Base-by-base conservation (phyloP, 1,140 invertebrate genomes). In the Drosophila seguyi region DNA sequence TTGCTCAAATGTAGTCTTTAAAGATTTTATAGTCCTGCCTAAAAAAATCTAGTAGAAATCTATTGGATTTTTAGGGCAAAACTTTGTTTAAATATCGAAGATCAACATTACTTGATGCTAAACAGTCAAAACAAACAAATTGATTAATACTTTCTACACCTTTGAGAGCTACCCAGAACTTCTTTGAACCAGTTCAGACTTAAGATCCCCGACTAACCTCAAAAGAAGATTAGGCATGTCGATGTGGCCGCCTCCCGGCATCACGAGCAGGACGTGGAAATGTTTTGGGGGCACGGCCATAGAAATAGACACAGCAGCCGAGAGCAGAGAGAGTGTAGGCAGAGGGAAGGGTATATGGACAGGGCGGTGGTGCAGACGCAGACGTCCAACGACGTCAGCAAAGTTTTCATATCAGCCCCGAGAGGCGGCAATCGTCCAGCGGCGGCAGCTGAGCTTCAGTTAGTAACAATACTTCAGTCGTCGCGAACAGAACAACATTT, bases 381-480 rank as follows among this genome's bases (percentile, higher is more conserved):
- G 47, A 44, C n/a, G 29, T 25, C 16, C 25, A 50, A 45, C 34
- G 61, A 79, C 69, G 68, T 81, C 78, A 79, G 63, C 76, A 57
- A 61, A 29, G 4, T 22, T 55, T 55, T 60, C 52, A 57, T 61
- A 68, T 59, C 71, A 59, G 52, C 71, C 44, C 58, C 72, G 81
- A 29, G 58, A 18, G 31, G 39, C 61, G 66, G 34, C 66, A 42
- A 22, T 48, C 53, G 79, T 77, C 60, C 79, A 83, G 75, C 47
- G 59, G 27, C 42, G 60, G 36, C 60, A 66, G 53, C 50, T 18
- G 22, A 8, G 44, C 44, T 44, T 72, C 50, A 39, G 80, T 87
- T 88, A 87, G 84, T 87, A 88, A 87, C 84, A 88, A 87, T 77
- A 87, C 60, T 80, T 87, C 69, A 52, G 77, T 41, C 84, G 63